These are phyloP conservation scores for Aricia artaxerxes DNA, from an alignment of 2,888 invertebrate species.

Conservation along the genomic window DNA sequence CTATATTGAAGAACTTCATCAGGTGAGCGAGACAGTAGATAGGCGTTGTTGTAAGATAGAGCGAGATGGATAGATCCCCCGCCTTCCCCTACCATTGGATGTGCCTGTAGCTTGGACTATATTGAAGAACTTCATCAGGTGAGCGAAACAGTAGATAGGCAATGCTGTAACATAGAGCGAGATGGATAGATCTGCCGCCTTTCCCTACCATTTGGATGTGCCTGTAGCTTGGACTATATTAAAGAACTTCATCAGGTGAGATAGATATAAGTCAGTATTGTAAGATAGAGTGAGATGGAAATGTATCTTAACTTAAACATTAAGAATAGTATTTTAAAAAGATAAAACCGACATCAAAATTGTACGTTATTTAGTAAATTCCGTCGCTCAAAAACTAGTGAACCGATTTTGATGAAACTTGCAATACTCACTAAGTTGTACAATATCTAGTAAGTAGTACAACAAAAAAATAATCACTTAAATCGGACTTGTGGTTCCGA, in stretches of 20 bases:
- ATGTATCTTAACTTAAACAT: too few relatives aligned
- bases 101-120: conserved; percentile 56
- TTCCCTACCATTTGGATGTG: conserved; percentile 91
- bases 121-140: conserved; percentile 77
- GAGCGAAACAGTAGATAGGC: neutral
- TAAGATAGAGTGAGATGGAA: neutral
- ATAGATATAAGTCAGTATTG: too few relatives aligned
- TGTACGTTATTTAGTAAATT: too few relatives aligned
- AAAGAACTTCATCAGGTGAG: conserved; percentile 50
- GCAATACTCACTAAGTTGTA: too few relatives aligned
- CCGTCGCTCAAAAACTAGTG: too few relatives aligned
- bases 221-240: conserved; percentile 93
- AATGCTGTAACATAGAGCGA: neutral
- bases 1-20: conserved; percentile 87
- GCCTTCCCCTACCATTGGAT: too few relatives aligned
- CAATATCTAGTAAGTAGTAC: too few relatives aligned
- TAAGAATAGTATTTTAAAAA: too few relatives aligned
- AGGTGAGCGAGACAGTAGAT: neutral
- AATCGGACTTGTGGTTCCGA: too few relatives aligned
- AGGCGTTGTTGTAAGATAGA: neutral
- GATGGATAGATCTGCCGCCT: conserved; percentile 88
- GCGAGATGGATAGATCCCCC: conserved; percentile 85
- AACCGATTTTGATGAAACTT: too few relatives aligned
- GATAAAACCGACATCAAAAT: too few relatives aligned
- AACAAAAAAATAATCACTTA: too few relatives aligned